phyloP scores from a whole-genome alignment of 64 coral and sea anemone genomes.

The Pachyseris speciosa region DNA sequence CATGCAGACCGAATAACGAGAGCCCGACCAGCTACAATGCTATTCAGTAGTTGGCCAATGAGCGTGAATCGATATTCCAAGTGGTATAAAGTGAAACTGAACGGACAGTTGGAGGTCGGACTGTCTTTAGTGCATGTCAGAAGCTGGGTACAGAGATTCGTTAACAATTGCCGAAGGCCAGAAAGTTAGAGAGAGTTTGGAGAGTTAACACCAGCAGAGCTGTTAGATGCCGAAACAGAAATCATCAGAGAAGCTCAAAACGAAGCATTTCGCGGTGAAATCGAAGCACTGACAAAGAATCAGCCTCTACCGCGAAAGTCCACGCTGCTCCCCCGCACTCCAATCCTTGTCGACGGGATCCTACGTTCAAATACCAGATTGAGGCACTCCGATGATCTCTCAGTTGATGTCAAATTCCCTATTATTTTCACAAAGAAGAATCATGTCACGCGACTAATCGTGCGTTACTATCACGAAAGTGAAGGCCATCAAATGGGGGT shows the following conservation, averaged over 20 bases:
- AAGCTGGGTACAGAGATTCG: constrained; percentile 61
- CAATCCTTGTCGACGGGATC: constrained; percentile 41
- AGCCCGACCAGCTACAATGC: constrained; percentile 27
- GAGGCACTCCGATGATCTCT: constrained; percentile 47
- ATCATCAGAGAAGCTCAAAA: constrained; percentile 68
- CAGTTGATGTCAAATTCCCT: constrained; percentile 47
- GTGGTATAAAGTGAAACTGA: constrained; percentile 54
- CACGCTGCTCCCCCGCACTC: neutral
- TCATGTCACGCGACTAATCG: constrained; percentile 54
- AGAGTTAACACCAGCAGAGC: constrained; percentile 46
- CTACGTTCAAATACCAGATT: constrained; percentile 66
- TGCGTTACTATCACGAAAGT: constrained; percentile 46
- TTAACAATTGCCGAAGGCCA: constrained; percentile 39
- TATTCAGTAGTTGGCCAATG: neutral
- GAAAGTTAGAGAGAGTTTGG: neutral
- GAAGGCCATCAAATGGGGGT: too few species aligned
- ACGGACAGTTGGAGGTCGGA: constrained; percentile 37
- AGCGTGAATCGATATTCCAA: constrained; percentile 44
- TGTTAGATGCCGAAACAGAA: constrained; percentile 29
- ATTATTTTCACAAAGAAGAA: constrained; percentile 69
- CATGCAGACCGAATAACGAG: constrained; percentile 17
- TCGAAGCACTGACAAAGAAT: neutral
- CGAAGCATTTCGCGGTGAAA: constrained; percentile 37
- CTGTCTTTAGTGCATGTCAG: too few species aligned
- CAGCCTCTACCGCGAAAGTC: constrained; percentile 7